Base-by-base conservation (phyloP, 2,797 vertebrate species). In the Thamnophis elegans region DNA sequence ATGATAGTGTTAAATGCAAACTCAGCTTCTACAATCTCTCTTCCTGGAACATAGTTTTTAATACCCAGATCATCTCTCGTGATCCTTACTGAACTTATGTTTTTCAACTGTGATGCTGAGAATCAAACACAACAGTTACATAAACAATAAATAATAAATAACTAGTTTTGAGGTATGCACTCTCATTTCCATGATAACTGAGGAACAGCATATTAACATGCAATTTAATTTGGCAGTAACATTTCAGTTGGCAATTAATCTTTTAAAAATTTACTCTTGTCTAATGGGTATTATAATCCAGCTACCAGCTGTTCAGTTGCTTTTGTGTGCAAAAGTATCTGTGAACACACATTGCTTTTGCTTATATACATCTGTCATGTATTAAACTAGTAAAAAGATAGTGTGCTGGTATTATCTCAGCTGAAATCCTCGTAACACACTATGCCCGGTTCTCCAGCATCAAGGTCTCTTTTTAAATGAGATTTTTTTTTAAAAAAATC, bases 211-310 rank as follows among this genome's bases (percentile, higher is more conserved):
- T 73, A 3, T 7, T 89, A 58, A 85, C 14, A 3, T 22, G 9
- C 32, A 65, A 56, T 20, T 60, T 92, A 68, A 22, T 85, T 89
- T 93, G 56, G 73, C 91, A 65, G 90, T 54, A 16, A 5, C 0
- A 4, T 89, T 95, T 93, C 28, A 89, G 86, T 1, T 28, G 73
- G 60, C 0, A 20, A 28, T 60, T 13, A 0, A 93, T 65, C 28
- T 89, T 91, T 78, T 47, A 47, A 60, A 73, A 87, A 68, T 58
- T 56, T 73, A 73, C 25, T 91, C n/a, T 91, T 73, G 87, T 55
- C 85, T 93, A 90, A 90, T 90, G 60, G 62, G 54, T 47, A 10
- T 73, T 87, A 26, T 82, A 93, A 87, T 93, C 55, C 62, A 87
- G n/a, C 60, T 86, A 85, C 18, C 53, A 93, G 85, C n/a, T 89